Base-by-base conservation (phyloP, 2,113 vertebrate species). In the Lethenteron reissneri region DNA sequence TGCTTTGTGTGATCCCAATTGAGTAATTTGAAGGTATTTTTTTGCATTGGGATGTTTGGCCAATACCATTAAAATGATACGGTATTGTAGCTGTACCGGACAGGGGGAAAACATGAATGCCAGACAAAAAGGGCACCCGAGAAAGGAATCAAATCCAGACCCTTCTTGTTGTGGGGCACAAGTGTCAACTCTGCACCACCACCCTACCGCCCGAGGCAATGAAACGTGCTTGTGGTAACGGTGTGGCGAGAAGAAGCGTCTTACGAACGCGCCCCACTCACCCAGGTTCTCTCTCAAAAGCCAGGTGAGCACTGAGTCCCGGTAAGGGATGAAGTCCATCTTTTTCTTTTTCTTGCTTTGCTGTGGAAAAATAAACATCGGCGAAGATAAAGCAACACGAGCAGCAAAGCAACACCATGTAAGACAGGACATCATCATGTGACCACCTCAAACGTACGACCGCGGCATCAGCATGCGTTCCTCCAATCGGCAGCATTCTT, bases 291-390 rank as follows among this genome's bases (percentile, higher is more conserved):
- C 94, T 77, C 94, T 84, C 74, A 99, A 85, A n/a, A 99, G 86
- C 94, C 94, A 99, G 0, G 94, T 99, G 72, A 99, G 81, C 57
- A 99, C 94, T 71, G 94, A 99, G 83, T 99, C 94, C 77, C 94
- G 82, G 78, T 97, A 99, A 0, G 94, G 94, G 80, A 97, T 99
- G 77, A 99, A 99, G 78, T 99, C 94, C 0, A 82, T 83, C 83
- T 99, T 99, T 85, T 99, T 99, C 83, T 99, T 99, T 75, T 95
- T 99, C 80, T 99, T 99, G 82, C 86, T 97, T 92, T 99, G 77
- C 70, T 78, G 25, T 68, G 75, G 78, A 56, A 41, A 75, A 58
- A 82, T 75, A 77, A 58, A 12, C 17, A 77, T 68, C 41, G 41
- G 41, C 41, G 41, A 41, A 41, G 41, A 41, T 41, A 41, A 41